Evolutionary conservation across 2,113 vertebrate genomes (phyloP).

Genomic region (Festucalex cinctus): DNA sequence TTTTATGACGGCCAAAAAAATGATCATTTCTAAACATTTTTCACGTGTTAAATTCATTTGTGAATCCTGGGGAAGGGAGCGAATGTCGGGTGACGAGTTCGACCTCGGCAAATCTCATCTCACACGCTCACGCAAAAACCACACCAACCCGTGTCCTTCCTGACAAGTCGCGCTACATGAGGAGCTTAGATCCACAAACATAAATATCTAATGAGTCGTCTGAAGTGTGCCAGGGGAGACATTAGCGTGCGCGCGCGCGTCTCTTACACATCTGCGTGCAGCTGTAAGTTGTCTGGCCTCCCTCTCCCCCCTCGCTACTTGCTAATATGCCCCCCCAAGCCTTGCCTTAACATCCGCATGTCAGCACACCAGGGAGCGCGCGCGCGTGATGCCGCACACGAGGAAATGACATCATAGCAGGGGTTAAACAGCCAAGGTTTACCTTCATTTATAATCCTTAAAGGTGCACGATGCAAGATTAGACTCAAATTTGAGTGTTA

Average conservation of each 20-base stretch:
- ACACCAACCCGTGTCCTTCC: constrained; percentile 5
- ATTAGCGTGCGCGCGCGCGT: constrained; percentile 6
- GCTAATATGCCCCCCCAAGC: constrained; percentile 10
- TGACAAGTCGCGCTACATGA: constrained; percentile 29
- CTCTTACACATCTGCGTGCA: constrained; percentile 1
- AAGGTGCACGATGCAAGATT: no score
- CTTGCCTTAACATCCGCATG: constrained; percentile 28
- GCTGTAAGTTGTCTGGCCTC: constrained; percentile 10
- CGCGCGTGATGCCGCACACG: constrained; percentile 47
- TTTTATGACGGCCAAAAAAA: no score
- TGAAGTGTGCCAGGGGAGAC: constrained; percentile 30
- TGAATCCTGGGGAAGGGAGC: not conserved
- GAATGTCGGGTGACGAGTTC: not conserved
- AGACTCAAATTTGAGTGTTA: no score
- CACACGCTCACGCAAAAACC: constrained; percentile 17
- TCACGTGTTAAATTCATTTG: not conserved
- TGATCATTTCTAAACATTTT: no score
- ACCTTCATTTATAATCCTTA: constrained; percentile 75
- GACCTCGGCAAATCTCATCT: constrained; percentile 3
- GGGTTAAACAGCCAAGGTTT: constrained; percentile 73
- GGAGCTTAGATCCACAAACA: constrained; percentile 43
- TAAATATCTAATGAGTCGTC: constrained; percentile 52
- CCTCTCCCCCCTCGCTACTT: constrained; percentile 3
- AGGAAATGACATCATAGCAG: constrained; percentile 71
- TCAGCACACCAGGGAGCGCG: constrained; percentile 33